A percentile compares a stretch with the other conserved stretches of the same genome.
Conservation (phyloP, 2,797 vertebrate genomes). For the Epinephelus awoara region DNA sequence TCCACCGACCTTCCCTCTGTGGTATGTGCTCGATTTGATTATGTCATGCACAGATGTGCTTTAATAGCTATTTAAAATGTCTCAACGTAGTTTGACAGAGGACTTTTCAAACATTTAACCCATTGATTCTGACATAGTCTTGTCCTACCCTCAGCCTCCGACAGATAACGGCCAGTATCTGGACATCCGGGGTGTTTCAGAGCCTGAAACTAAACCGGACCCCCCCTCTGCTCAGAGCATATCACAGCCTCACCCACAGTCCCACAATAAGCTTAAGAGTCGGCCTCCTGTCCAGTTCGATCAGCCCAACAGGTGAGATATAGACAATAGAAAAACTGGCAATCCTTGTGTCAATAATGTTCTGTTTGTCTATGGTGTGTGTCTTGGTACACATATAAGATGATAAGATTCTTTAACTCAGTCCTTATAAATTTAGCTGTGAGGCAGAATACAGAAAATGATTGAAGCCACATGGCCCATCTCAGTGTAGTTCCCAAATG, state of each 20-base stretch:
- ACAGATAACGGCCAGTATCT: conserved; percentile 91
- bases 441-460: background rate
- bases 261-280: conserved; percentile 85
- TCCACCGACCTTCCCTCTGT: conserved; percentile 59
- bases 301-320: conserved; percentile 94
- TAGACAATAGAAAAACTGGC: background rate
- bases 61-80: background rate
- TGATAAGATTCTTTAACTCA: background rate
- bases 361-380: background rate
- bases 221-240: conserved; percentile 76
- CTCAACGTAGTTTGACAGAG: background rate
- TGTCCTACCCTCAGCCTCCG: conserved; percentile 69
- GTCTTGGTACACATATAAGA: background rate
- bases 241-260: conserved; percentile 83
- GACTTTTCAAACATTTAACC: background rate
- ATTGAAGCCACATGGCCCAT: background rate
- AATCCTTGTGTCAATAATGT: background rate
- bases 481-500: conserved; percentile 17
- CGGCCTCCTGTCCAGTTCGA: conserved; percentile 90
- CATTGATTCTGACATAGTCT: conserved; percentile 2
- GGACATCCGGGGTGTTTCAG: conserved; percentile 86
- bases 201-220: conserved; percentile 72
- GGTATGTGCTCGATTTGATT: conserved; percentile 56
- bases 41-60: background rate
- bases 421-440: background rate